phyloP scores from a whole-genome alignment of 2,797 vertebrate genomes.

The Megalops cyprinoides region DNA sequence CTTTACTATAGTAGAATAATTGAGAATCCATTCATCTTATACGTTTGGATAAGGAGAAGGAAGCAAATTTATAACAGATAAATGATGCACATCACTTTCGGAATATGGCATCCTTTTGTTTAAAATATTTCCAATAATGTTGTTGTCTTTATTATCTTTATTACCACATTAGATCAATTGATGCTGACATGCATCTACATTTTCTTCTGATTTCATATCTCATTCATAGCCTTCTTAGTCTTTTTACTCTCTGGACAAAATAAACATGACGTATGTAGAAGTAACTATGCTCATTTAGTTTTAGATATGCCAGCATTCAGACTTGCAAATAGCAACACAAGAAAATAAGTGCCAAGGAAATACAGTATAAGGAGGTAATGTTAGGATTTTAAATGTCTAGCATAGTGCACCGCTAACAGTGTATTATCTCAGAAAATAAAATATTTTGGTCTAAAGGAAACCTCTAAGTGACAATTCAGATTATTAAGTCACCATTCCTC shows the following conservation, averaged over 20 bases:
- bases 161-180: not conserved
- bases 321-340: not conserved
- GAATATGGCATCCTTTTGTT: not conserved
- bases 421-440: not conserved
- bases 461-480: conserved; percentile 16
- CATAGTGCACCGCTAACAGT: not conserved
- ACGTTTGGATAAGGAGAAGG: not conserved
- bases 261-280: not conserved
- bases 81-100: not conserved
- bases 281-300: not conserved
- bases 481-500: conserved; percentile 60
- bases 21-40: not conserved
- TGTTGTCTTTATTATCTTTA: not conserved
- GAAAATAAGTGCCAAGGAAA: not conserved
- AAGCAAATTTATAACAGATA: not conserved
- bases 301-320: not conserved
- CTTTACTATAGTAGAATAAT: not conserved
- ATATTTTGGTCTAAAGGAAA: not conserved
- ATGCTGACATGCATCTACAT: not conserved
- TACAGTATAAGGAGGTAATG: not conserved
- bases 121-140: not conserved
- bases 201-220: not conserved
- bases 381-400: not conserved
- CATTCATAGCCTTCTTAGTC: not conserved
- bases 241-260: not conserved